Conservation (phyloP, 2,888 invertebrate genomes). For the Polietes domitor region DNA sequence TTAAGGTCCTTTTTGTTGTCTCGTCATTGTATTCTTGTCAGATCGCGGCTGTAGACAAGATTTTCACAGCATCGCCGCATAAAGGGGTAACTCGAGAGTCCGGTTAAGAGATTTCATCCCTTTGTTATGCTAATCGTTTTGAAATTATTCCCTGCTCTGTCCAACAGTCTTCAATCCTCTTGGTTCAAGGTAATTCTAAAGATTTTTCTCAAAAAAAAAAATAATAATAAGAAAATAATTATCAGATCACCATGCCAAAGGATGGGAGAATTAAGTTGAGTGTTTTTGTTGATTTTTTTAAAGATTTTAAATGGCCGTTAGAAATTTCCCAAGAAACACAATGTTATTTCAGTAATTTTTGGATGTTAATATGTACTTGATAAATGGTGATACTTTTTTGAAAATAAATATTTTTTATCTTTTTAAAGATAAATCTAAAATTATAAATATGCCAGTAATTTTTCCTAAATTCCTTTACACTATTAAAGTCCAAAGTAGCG, state of each 20-base stretch:
- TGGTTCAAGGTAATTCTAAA: constrained; percentile 47
- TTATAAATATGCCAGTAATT: too few relatives aligned
- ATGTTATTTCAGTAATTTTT: too few relatives aligned
- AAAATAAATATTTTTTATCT: too few relatives aligned
- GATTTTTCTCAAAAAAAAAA: constrained; percentile 48
- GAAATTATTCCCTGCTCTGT: background rate
- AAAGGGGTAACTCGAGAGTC: constrained; percentile 63
- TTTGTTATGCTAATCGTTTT: constrained; percentile 46
- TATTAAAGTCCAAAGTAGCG: too few relatives aligned
- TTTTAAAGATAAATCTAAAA: too few relatives aligned
- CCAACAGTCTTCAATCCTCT: too few relatives aligned
- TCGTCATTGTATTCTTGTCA: constrained; percentile 53
- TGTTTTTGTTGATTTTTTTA: too few relatives aligned
- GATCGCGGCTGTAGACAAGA: constrained; percentile 64
- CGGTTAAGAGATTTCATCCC: constrained; percentile 66
- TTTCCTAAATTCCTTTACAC: too few relatives aligned
- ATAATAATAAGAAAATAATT: too few relatives aligned
- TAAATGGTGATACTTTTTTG: too few relatives aligned
- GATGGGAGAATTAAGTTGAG: constrained; percentile 60
- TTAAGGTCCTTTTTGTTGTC: constrained; percentile 53
- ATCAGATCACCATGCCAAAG: constrained; percentile 19
- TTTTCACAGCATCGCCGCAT: constrained; percentile 44
- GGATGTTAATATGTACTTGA: too few relatives aligned
- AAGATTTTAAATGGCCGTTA: constrained; percentile 54
- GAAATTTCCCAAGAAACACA: constrained; percentile 30